Evolutionary conservation across 92 coral and sea anemone genomes (phyloP), one percentile per base, ranked within the genome.

Genomic region (Anthopleura xanthogrammica): DNA sequence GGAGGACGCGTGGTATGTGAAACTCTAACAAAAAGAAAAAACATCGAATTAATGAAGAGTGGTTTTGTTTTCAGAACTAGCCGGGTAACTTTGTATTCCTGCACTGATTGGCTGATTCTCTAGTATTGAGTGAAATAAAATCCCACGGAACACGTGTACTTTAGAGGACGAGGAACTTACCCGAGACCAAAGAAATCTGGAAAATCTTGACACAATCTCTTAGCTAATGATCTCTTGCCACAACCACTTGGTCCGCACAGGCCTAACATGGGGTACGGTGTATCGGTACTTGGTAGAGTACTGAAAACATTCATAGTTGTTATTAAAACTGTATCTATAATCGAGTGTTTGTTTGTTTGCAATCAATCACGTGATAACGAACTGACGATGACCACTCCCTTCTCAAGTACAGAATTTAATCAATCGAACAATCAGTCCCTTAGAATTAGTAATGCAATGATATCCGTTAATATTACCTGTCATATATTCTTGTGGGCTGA

Each of bases 161-260:
- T 46, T 3, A 46, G 9, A 58, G 4, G n/a, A 12, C n/a, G 64
- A 58, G 64, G 19, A 39, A 55, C 92, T 84, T 60, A 95, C 98
- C 98, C 98, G 41, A 90, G 83, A 78, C 98, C 98, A 72, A 95
- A 95, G 89, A 91, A 95, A 66, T 95, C 98, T 60, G 98, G 97
- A 71, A 95, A 95, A 82, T 95, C 98, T 77, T 93, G 98, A 46
- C 98, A 95, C 73, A 95, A 70, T 68, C 95, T 85, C 72, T 87
- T 89, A 9, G 93, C 91, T 29, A 95, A 90, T n/a, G 81, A 72
- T 68, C 93, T 89, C 72, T 95, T 95, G 4, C 98, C 98, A 42
- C 94, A 82, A 11, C 98, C 98, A 36, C 88, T 83, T 4, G 98
- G 98, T 40, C 98, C 98, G 55, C 98, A 92, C 75, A 95, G 87